Conservation (phyloP, 2,113 vertebrate species). For the Anser brachyrhynchus region DNA sequence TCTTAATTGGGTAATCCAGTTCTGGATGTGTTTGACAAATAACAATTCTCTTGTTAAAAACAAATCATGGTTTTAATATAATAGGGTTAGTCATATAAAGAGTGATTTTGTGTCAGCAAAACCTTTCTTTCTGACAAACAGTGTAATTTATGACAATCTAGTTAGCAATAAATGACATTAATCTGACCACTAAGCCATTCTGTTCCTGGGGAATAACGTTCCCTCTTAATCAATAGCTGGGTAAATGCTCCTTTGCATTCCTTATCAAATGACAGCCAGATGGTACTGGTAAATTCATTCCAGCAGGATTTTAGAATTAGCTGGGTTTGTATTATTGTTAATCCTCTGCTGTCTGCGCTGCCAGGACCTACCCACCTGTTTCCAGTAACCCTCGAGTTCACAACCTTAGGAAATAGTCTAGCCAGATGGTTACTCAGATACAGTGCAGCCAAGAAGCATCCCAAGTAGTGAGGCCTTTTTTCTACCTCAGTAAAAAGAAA, state of each 20-base stretch:
- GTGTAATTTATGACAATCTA: slow-evolving; percentile 22
- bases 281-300: slow-evolving; percentile 74
- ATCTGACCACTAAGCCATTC: slow-evolving; percentile 15
- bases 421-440: slow-evolving; percentile 54
- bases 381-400: slow-evolving; percentile 47
- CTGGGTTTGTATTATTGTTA: slow-evolving; percentile 60
- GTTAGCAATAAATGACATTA: slow-evolving; percentile 27
- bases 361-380: slow-evolving; percentile 78
- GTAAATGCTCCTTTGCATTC: slow-evolving; percentile 55
- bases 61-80: slow-evolving; percentile 50
- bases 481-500: not conserved
- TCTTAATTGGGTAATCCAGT: not conserved
- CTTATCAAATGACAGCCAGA: slow-evolving; percentile 78
- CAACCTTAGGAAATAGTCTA: slow-evolving; percentile 62
- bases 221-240: slow-evolving; percentile 57
- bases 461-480: not conserved
- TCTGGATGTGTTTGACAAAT: slow-evolving; percentile 12
- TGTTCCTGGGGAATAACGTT: slow-evolving; percentile 2
- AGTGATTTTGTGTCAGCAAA: slow-evolving; percentile 45
- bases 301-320: slow-evolving; percentile 67
- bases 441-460: not conserved
- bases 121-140: slow-evolving; percentile 15
- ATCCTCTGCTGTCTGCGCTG: slow-evolving; percentile 58
- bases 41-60: slow-evolving; percentile 35
- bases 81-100: slow-evolving; percentile 43